phyloP scores from a whole-genome alignment of 2,888 invertebrate genomes.

The Dasysyrphus tricinctus region DNA sequence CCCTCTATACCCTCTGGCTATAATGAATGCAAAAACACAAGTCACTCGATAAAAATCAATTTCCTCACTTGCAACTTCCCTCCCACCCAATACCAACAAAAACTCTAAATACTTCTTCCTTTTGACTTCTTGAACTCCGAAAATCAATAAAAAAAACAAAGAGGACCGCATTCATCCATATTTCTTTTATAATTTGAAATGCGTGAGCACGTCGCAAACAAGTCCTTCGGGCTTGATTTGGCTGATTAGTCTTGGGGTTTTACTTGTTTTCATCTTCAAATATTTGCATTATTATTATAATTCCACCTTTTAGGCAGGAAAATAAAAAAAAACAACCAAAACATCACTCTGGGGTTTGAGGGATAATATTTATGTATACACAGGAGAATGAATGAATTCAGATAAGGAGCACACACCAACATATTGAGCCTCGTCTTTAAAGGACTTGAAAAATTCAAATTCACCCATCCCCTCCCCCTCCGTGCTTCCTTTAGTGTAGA shows the following conservation, averaged over 20 bases:
- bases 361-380: background rate
- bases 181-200: slow-evolving; percentile 56
- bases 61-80: slow-evolving; percentile 46
- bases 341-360: background rate
- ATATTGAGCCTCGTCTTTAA: slow-evolving; percentile 22
- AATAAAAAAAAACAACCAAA: slow-evolving; percentile 14
- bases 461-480: background rate
- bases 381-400: slow-evolving; percentile 2
- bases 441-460: background rate
- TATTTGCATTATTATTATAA: slow-evolving; percentile 66
- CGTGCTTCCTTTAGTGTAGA: slow-evolving; percentile 14
- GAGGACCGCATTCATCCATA: slow-evolving; percentile 16
- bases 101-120: background rate
- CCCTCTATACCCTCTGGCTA: background rate
- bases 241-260: slow-evolving; percentile 67
- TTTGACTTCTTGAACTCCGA: background rate
- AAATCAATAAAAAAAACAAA: slow-evolving; percentile 35
- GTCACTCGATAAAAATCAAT: slow-evolving; percentile 63
- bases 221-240: slow-evolving; percentile 67
- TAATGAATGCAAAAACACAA: slow-evolving; percentile 36
- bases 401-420: slow-evolving; percentile 48
- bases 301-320: slow-evolving; percentile 49
- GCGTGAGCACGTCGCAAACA: slow-evolving; percentile 72
- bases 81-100: slow-evolving; percentile 4
- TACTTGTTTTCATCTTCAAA: slow-evolving; percentile 64